A percentile compares a stretch with the other conserved stretches of the same genome.
These are phyloP conservation scores for Lamellibrachia luymesi DNA, from an alignment of 1,140 invertebrate species.

Conservation along the genomic window DNA sequence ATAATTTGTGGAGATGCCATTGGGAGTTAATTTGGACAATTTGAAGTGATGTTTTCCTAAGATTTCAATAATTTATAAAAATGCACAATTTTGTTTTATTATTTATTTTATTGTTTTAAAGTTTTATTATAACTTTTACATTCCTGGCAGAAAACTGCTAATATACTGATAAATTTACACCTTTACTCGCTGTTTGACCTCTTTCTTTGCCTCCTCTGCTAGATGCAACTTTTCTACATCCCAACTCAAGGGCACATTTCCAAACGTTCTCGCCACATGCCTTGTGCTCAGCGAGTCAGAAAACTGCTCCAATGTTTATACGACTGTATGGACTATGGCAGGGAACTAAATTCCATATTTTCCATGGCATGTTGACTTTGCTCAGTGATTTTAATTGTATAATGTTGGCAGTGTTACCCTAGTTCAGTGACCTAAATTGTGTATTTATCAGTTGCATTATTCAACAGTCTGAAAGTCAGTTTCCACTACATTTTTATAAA, in stretches of 20 bases:
- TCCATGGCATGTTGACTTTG: neutral
- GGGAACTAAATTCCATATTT: neutral
- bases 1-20: neutral
- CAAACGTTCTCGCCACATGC: neutral
- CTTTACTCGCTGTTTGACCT: neutral
- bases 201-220: neutral
- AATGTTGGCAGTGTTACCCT: neutral
- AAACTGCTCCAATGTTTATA: neutral
- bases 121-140: neutral
- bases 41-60: neutral
- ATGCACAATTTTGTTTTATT: neutral
- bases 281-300: neutral
- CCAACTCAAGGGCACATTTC: neutral
- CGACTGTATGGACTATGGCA: neutral
- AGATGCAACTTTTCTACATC: neutral
- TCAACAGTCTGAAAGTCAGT: neutral
- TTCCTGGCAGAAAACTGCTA: neutral
- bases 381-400: neutral
- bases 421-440: neutral
- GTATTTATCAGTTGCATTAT: neutral
- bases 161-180: too few relatives aligned
- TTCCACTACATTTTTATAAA: neutral
- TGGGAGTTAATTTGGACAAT: neutral
- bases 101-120: neutral
- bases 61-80: neutral